A percentile compares a stretch with the other conserved stretches of the same genome.
These are phyloP conservation scores for Stomatorhinus ivindoensis DNA, from an alignment of 2,113 vertebrate species.

Conservation along the genomic window DNA sequence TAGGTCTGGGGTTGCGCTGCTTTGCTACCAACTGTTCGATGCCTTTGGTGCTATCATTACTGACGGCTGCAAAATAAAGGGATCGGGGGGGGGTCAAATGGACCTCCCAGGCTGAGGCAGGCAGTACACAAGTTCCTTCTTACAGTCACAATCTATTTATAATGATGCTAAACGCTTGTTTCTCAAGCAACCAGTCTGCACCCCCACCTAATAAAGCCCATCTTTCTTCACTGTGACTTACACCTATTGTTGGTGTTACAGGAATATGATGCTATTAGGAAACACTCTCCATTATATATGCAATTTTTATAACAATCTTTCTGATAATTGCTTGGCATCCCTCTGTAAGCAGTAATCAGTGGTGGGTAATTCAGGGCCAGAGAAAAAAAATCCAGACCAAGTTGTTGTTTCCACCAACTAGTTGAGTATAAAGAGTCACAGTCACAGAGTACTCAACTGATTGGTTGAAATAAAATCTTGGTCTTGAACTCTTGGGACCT, in stretches of 20 bases:
- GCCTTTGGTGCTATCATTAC: constrained; percentile 66
- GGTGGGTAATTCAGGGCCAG: neutral
- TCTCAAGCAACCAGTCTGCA: neutral
- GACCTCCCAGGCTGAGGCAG: neutral
- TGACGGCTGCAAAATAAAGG: constrained; percentile 55
- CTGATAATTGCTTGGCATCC: neutral
- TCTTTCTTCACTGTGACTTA: neutral
- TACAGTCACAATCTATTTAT: neutral
- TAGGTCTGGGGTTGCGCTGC: constrained; percentile 54
- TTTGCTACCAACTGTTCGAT: constrained; percentile 71
- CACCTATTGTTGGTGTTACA: neutral
- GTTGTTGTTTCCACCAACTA: neutral
- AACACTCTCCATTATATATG: neutral
- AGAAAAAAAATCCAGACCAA: neutral
- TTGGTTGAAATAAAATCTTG: neutral
- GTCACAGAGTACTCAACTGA: neutral
- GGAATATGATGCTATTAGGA: neutral
- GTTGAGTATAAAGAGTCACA: neutral
- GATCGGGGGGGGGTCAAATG: neutral
- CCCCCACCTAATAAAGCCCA: neutral
- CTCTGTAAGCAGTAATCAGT: neutral
- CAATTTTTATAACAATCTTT: neutral
- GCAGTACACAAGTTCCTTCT: neutral
- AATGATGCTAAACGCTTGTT: neutral
- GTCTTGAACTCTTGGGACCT: neutral